These are phyloP conservation scores for Drosophila atripex DNA, from an alignment of 2,888 invertebrate species.

Conservation along the genomic window DNA sequence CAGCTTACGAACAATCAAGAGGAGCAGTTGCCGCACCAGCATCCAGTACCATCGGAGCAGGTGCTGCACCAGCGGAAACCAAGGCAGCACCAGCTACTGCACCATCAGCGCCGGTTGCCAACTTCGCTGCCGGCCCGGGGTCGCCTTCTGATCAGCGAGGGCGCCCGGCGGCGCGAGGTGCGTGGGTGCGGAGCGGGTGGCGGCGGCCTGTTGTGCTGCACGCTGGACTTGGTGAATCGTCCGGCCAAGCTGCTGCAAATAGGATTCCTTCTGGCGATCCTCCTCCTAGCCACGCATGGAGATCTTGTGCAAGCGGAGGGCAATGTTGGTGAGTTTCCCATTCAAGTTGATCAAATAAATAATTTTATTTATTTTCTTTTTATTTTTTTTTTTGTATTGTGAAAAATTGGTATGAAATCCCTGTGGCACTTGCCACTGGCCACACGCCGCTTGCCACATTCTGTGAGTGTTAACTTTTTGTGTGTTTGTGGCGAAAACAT, in stretches of 20 bases:
- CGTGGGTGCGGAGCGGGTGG: constrained; percentile 36
- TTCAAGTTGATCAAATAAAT: background rate
- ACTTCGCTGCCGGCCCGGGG: constrained; percentile 21
- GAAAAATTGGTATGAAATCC: background rate
- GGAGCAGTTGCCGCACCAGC: constrained; percentile 10
- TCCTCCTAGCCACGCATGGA: constrained; percentile 70
- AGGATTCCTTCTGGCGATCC: constrained; percentile 61
- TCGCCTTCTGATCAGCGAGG: constrained; percentile 38
- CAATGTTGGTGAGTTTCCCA: constrained; percentile 82
- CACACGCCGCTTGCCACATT: background rate
- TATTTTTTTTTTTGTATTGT: background rate
- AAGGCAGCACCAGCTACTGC: constrained; percentile 36
- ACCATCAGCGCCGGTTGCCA: constrained; percentile 33
- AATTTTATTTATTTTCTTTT: background rate
- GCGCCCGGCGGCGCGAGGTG: constrained; percentile 29
- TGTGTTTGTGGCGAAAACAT: constrained; percentile 56
- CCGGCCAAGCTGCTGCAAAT: constrained; percentile 55
- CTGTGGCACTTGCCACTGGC: background rate
- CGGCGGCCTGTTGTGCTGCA: constrained; percentile 45
- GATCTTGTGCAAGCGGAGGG: constrained; percentile 81
- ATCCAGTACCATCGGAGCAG: background rate
- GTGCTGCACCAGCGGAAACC: constrained; percentile 8
- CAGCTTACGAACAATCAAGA: constrained; percentile 41
- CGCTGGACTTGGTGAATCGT: constrained; percentile 56
- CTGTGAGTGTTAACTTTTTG: constrained; percentile 29